Conservation (phyloP, 2,113 vertebrate species). For the Cygnus buccinator region DNA sequence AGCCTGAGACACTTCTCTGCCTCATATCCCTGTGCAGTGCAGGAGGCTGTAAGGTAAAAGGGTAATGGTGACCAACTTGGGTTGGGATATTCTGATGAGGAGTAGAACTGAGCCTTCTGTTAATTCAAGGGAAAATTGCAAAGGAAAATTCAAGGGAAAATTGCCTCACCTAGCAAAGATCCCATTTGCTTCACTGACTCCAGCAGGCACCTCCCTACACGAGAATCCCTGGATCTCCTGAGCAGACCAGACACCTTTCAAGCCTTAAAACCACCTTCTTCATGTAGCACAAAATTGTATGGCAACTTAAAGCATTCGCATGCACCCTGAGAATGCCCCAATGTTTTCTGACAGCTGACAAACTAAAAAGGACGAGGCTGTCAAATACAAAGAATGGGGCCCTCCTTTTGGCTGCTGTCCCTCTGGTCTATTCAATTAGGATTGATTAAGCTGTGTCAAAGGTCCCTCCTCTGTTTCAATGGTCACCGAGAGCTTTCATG, state of each 20-base stretch:
- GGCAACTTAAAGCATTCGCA: slow-evolving; percentile 2
- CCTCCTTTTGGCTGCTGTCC: slow-evolving; percentile 71
- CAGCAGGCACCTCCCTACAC: rapidly evolving
- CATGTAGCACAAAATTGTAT: not conserved
- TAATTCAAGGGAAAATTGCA: not conserved
- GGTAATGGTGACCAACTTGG: not conserved
- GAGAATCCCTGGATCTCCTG: not conserved
- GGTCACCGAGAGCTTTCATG: slow-evolving; percentile 67
- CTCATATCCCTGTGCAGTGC: not conserved
- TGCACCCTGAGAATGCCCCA: slow-evolving; percentile 21
- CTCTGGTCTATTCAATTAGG: slow-evolving; percentile 77
- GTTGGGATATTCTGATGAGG: not conserved
- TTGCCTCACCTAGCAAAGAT: not conserved
- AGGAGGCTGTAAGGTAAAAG: not conserved
- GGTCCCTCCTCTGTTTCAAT: slow-evolving; percentile 68
- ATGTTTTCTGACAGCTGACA: slow-evolving; percentile 70
- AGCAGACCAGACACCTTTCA: not conserved
- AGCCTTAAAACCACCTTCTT: not conserved
- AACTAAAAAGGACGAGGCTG: slow-evolving; percentile 73
- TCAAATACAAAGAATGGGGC: slow-evolving; percentile 70
- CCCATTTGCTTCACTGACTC: not conserved
- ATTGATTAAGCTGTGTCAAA: slow-evolving; percentile 79
- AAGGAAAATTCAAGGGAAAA: not conserved
- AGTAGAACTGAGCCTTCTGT: rapidly evolving
- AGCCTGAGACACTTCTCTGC: not conserved